Conservation (phyloP, 2,113 vertebrate species). For the Strix aluco region DNA sequence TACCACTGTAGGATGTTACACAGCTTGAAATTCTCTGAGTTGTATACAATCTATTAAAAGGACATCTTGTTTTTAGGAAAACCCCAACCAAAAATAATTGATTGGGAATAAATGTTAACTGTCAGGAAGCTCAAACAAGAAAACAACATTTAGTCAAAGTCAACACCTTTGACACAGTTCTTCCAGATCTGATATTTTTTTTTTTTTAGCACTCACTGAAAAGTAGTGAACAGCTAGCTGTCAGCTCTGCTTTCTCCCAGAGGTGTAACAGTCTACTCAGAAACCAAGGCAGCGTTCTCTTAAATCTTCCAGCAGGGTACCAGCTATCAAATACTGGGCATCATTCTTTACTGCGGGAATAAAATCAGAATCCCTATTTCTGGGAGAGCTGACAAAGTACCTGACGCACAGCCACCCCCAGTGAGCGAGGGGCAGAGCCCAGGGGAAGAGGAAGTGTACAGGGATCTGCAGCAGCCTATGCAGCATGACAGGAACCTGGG, state of each 20-base stretch:
- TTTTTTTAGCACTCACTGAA: background rate
- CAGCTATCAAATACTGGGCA: background rate
- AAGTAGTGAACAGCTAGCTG: background rate
- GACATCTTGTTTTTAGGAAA: background rate
- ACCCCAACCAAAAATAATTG: background rate
- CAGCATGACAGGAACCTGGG: background rate
- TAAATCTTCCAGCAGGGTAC: background rate
- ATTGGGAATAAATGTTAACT: background rate
- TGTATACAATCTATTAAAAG: background rate
- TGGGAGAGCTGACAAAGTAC: background rate
- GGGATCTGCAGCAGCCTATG: background rate
- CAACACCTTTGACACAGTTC: background rate
- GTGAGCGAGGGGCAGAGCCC: background rate
- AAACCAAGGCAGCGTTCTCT: background rate
- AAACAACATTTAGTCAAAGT: background rate
- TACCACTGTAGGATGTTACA: background rate
- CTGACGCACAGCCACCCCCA: background rate
- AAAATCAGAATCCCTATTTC: background rate
- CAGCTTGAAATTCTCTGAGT: background rate
- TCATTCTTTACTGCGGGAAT: background rate
- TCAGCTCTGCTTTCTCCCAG: background rate
- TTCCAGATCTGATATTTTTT: background rate
- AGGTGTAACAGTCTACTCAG: background rate
- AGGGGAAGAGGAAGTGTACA: rapidly evolving
- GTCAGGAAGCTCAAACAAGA: background rate